Conservation (phyloP, 2,888 invertebrate species). For the Diachrysia chrysitis region DNA sequence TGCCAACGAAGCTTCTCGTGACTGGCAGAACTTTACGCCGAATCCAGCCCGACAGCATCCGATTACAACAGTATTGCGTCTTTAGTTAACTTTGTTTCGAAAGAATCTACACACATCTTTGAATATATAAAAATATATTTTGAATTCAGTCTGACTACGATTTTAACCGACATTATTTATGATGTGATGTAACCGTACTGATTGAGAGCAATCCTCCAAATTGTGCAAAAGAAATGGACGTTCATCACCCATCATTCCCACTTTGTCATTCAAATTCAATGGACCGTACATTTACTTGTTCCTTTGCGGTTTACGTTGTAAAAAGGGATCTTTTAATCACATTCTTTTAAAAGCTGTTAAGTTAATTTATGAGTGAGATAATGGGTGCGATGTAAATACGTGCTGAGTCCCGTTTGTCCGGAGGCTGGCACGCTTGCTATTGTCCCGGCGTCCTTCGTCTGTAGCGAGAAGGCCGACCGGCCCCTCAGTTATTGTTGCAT, state of each 20-base stretch:
- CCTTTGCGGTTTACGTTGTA: conserved; percentile 62
- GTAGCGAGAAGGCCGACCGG: conserved; percentile 74
- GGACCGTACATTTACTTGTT: conserved; percentile 25
- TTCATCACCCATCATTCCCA: not conserved
- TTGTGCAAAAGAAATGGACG: not conserved
- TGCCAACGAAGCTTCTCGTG: conserved; percentile 73
- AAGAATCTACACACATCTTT: conserved; percentile 41
- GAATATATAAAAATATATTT: too few species aligned
- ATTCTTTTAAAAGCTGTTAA: conserved; percentile 72
- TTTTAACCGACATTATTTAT: too few species aligned
- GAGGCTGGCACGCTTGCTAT: conserved; percentile 73
- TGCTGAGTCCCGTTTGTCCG: conserved; percentile 72
- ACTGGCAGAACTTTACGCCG: conserved; percentile 71
- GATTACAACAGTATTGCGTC: conserved; percentile 72
- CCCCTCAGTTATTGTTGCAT: conserved; percentile 61
- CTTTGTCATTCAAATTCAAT: conserved; percentile 24
- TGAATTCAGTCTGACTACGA: too few species aligned
- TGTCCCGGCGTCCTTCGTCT: conserved; percentile 79
- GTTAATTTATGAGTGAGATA: conserved; percentile 75
- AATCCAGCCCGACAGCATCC: conserved; percentile 66
- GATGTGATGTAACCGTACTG: too few species aligned
- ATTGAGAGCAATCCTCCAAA: not conserved
- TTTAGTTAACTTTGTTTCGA: conserved; percentile 59
- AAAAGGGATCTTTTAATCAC: conserved; percentile 72
- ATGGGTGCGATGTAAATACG: conserved; percentile 67